Evolutionary conservation across 2,797 vertebrate genomes (phyloP).

Genomic region (Chaetophractus vellerosus): DNA sequence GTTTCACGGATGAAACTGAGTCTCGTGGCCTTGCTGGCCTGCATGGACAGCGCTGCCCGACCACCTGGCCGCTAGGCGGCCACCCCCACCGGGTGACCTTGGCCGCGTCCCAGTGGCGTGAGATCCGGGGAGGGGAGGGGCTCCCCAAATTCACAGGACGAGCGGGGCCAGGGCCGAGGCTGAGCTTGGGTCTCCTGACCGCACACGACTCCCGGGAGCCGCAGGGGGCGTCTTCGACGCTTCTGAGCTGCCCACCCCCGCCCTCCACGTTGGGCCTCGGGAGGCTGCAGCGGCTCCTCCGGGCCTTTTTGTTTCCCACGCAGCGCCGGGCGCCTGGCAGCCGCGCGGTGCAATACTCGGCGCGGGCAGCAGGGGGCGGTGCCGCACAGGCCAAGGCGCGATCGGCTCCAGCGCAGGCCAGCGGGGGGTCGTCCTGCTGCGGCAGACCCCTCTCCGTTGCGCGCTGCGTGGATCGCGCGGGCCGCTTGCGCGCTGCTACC

Average conservation of each 20-base stretch:
- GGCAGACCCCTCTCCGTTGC: accelerated
- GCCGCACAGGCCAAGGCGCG: background rate
- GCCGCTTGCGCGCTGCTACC: background rate
- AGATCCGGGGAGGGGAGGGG: background rate
- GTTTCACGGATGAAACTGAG: background rate
- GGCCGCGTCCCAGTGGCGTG: background rate
- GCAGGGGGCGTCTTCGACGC: accelerated
- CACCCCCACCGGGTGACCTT: background rate
- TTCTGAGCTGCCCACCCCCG: accelerated
- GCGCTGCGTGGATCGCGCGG: accelerated
- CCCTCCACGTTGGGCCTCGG: too few species aligned
- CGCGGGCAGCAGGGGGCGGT: slow-evolving; percentile 35
- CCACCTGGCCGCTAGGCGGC: background rate
- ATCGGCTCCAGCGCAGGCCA: accelerated
- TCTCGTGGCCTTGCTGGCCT: background rate
- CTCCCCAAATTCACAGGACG: background rate
- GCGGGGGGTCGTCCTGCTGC: background rate
- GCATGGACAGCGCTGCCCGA: too few species aligned
- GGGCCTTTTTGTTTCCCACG: accelerated
- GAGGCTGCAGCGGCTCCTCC: too few species aligned
- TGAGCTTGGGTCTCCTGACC: too few species aligned
- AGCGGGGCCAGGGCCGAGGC: background rate
- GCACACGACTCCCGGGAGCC: accelerated
- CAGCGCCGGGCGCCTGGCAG: accelerated
- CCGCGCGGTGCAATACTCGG: background rate